Percentiles rank a stretch among this genome's conserved stretches.
phyloP scores from a whole-genome alignment of 2,888 invertebrate genomes.

The Melanophora roralis region DNA sequence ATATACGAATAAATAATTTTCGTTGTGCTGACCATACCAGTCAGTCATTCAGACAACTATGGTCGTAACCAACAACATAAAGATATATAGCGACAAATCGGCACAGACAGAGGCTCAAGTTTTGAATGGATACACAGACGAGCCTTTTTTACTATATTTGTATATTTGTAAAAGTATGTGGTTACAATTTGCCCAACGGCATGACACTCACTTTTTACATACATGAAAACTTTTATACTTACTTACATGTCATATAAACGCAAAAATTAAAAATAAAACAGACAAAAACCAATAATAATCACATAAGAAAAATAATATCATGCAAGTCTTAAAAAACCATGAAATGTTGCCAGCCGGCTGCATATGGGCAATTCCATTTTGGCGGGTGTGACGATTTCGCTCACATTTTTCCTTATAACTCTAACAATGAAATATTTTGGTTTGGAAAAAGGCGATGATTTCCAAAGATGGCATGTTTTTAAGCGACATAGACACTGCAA shows the following conservation, averaged over 20 bases:
- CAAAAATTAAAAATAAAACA: not conserved
- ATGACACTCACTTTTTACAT: constrained; percentile 43
- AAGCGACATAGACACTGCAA: too few species aligned
- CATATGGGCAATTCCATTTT: too few species aligned
- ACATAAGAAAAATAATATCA: constrained; percentile 36
- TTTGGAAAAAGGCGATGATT: too few species aligned
- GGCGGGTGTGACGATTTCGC: too few species aligned
- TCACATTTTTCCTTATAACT: too few species aligned
- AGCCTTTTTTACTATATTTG: not conserved
- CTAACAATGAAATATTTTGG: too few species aligned
- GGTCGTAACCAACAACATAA: constrained; percentile 28
- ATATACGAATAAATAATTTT: constrained; percentile 53
- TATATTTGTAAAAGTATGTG: constrained; percentile 62
- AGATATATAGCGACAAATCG: constrained; percentile 20
- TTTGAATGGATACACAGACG: constrained; percentile 29
- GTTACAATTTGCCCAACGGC: constrained; percentile 63
- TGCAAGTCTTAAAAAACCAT: constrained; percentile 52
- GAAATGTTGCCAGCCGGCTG: constrained; percentile 50
- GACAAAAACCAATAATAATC: not conserved
- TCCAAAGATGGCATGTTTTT: too few species aligned
- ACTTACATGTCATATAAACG: not conserved
- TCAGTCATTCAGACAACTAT: constrained; percentile 31
- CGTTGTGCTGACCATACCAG: constrained; percentile 36
- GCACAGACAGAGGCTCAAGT: constrained; percentile 13
- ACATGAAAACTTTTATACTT: too few species aligned